Evolutionary conservation across 2,113 vertebrate genomes (phyloP), one percentile per base, ranked within the genome.

Genomic region (Epinephelus moara): DNA sequence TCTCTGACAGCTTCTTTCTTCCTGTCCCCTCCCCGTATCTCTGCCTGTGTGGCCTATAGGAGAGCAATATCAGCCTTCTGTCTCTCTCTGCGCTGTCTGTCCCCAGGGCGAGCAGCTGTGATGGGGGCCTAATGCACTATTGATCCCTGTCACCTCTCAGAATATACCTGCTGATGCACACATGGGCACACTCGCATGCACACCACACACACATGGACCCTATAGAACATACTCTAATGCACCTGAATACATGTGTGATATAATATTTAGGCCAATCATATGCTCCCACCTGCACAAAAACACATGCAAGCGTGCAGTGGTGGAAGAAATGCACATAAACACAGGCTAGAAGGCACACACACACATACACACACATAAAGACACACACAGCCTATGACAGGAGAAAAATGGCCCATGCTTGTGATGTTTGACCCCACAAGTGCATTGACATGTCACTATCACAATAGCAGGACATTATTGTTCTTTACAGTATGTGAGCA

Each of bases 41-140:
- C 75, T 81, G 76, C 78, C 63, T 74, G 30, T 23, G 72, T 21
- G 75, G 56, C 62, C 81, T 62, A 62, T 21, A 57, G 47, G 59
- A 78, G 53, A 80, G 81, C 79, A 75, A 69, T 80, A 89, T 84
- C 80, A 86, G 81, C 73, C 70, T 14, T 73, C 75, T 79, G 74
- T 85, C 80, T 86, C 61, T 52, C 86, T 74, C 50, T 52, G 75
- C 66, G 59, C 60, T 77, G 62, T 89, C 84, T 85, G 85, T 92
- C 88, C 91, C 77, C 78, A 75, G 68, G 87, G 91, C 75, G 87
- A 79, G 89, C 90, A 92, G 85, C 91, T 93, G 93, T 91, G 93
- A 95, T 95, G 80, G 88, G 68, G 82, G 69, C 85, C 90, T 95
- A 95, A 95, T 95, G 93, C 92, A 88, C 80, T 94, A 95, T 95